Evolutionary conservation across 2,888 invertebrate genomes (phyloP).

Genomic region (Halocaridina rubra): DNA sequence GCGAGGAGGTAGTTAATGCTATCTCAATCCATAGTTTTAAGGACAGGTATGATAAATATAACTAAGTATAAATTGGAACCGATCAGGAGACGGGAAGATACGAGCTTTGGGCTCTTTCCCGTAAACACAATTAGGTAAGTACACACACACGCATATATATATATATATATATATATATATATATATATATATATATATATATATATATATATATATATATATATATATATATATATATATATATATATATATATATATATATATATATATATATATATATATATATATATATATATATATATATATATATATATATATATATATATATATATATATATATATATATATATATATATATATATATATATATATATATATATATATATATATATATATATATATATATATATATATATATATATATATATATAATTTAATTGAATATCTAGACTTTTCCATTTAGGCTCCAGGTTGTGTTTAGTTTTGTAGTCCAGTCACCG

Average conservation of each 20-base stretch:
- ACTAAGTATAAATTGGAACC: too few species aligned
- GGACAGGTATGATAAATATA: too few species aligned
- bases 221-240: conserved; percentile 22
- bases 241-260: conserved; percentile 35
- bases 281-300: conserved; percentile 39
- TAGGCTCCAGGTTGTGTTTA: too few species aligned
- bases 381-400: conserved; percentile 35
- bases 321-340: conserved; percentile 16
- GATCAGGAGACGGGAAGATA: too few species aligned
- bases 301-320: conserved; percentile 29
- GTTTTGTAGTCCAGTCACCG: not conserved
- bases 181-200: not conserved
- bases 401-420: conserved; percentile 33
- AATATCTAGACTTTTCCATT: not conserved
- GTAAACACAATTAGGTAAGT: too few species aligned
- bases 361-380: conserved; percentile 29
- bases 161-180: not conserved
- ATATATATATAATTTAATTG: not conserved
- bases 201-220: not conserved
- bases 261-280: conserved; percentile 39
- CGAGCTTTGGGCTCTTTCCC: too few species aligned
- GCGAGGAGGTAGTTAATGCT: too few species aligned
- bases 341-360: conserved; percentile 29
- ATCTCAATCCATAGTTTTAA: too few species aligned
- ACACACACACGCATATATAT: not conserved